These are phyloP conservation scores for Arizona elegans DNA, from an alignment of 2,113 vertebrate genomes.

Conservation along the genomic window DNA sequence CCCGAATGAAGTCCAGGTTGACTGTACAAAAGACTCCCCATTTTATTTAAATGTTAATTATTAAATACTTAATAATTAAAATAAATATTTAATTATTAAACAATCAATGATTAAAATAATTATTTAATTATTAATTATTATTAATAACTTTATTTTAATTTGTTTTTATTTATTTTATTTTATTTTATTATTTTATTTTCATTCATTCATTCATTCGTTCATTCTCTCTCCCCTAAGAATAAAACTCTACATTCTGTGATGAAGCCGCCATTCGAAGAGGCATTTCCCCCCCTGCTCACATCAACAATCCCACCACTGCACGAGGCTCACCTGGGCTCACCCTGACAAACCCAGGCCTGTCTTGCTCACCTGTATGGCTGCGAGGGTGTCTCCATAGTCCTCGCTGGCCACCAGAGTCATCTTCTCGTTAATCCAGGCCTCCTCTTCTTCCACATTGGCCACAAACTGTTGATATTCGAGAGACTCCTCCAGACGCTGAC, in stretches of 20 bases:
- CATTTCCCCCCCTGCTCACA: neutral
- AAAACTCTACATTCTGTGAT: neutral
- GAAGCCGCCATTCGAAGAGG: neutral
- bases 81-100: no score
- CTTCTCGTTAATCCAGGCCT: constrained; percentile 99
- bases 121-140: no score
- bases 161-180: no score
- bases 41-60: no score
- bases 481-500: constrained; percentile 95
- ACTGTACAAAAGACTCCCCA: no score
- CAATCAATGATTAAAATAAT: no score
- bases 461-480: constrained; percentile 99
- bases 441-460: constrained; percentile 97
- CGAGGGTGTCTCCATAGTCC: constrained; percentile 95
- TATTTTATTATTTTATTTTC: no score
- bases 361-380: constrained; percentile 83
- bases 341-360: neutral
- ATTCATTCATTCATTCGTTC: no score
- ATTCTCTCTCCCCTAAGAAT: neutral
- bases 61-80: no score
- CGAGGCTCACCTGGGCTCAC: neutral
- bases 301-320: neutral
- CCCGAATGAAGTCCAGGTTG: no score
- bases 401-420: constrained; percentile 95
- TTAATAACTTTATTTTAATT: no score